Percentiles rank a stretch among this genome's conserved stretches.
These are phyloP conservation scores for Sebastes kiyomatsui DNA, from an alignment of 2,797 vertebrate species.

Conservation along the genomic window DNA sequence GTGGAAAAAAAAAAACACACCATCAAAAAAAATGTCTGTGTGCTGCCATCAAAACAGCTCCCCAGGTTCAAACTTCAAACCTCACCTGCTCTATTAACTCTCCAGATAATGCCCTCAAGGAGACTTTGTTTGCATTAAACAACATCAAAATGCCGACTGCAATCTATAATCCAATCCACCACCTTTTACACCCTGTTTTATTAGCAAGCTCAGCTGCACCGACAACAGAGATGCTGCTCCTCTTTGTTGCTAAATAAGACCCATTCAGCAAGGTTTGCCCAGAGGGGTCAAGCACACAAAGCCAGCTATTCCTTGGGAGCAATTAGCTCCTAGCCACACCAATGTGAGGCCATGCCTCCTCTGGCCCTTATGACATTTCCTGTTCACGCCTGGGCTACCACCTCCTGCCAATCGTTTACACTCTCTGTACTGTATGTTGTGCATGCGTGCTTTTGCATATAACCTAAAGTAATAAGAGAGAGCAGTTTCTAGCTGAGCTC, in stretches of 20 bases:
- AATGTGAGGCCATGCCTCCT: constrained; percentile 55
- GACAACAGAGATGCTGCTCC: constrained; percentile 62
- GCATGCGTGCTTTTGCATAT: background rate
- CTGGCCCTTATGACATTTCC: constrained; percentile 46
- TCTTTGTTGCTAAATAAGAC: constrained; percentile 73
- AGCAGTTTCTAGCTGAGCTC: background rate
- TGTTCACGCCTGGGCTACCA: constrained; percentile 57
- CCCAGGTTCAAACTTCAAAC: constrained; percentile 44
- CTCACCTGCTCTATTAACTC: constrained; percentile 38
- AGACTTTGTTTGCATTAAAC: constrained; percentile 71
- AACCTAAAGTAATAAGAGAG: background rate
- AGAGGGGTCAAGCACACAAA: constrained; percentile 64
- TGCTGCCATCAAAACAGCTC: constrained; percentile 34
- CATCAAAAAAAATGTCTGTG: background rate
- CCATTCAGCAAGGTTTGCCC: constrained; percentile 69
- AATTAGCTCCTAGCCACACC: constrained; percentile 68
- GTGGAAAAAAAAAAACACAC: background rate
- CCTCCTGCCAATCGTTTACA: constrained; percentile 31
- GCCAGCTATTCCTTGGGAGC: constrained; percentile 61
- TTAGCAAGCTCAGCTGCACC: constrained; percentile 62
- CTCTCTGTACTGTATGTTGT: background rate
- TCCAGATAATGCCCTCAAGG: constrained; percentile 52
- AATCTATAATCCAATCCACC: constrained; percentile 69
- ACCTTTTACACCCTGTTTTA: constrained; percentile 59
- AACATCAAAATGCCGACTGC: constrained; percentile 63